Evolutionary conservation across 37 sponge, comb jelly and placozoan species (phyloP), one percentile per base, ranked within the genome.

Genomic region (Agelas oroides): DNA sequence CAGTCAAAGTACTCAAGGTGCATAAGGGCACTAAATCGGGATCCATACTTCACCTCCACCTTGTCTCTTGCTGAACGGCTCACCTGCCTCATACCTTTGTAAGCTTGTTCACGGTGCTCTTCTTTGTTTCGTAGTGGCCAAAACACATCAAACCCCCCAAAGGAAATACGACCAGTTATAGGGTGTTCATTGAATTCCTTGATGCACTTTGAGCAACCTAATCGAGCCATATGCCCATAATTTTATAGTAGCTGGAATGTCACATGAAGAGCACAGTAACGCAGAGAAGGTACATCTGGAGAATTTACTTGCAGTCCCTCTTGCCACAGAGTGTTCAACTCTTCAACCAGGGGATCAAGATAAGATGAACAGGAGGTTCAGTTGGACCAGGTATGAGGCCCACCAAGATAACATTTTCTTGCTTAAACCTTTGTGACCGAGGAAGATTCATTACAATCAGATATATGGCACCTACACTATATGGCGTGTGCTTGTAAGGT

Each of bases 151-250:
- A 74, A 82, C 53, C 59, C 59, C 21, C 71, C 33, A 33, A 69
- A 82, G 66, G 82, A 71, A 21, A 72, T 41, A 32, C 82, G 78
- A 36, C 28, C 36, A 19, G 24, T 54, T 35, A 33, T 77, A 24
- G 77, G 89, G 33, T 28, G 3, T 33, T 2, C 37, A 14, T 24
- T 6, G 30, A 88, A 87, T 39, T 38, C n/a, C 28, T 61, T 59
- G 16, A 80, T 31, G 57, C 87, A 88, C 35, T 66, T 88, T 20
- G 75, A 80, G 33, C 88, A 88, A 13, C 88, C 88, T 24, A 54
- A 24, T 21, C n/a, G 38, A 18, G 82, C 82, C 16, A n/a, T 23
- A 66, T 80, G 88, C 3, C 88, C 88, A 30, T 65, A n/a, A 81
- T 53, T 88, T 88, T 25, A 70, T 73, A 25, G 82, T 62, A 20